Base-by-base conservation (phyloP, 2,797 vertebrate species). In the Gila robusta region DNA sequence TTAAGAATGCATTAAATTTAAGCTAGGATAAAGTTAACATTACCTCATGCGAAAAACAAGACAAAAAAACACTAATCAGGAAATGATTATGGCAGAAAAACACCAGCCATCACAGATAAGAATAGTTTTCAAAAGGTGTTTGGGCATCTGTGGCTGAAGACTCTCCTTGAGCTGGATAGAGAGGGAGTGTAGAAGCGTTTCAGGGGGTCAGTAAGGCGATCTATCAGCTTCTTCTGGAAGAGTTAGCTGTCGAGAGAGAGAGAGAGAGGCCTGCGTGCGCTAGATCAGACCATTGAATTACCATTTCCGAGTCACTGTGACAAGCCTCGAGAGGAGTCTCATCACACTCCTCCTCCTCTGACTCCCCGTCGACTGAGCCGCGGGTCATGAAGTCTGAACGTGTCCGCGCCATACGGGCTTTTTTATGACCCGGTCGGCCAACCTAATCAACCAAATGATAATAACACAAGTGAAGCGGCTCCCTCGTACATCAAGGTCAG, bases 261-360 rank as follows among this genome's bases (percentile, higher is more conserved):
- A 49, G 47, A 49, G 47, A 49, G 47, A 49, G 41, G 12, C 67
- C 81, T 72, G 78, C 37, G 56, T 77, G 76, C 26, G 17, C 74
- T 41, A 74, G 41, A 83, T 54, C 78, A 56, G 78, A 67, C 88
- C 85, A 0, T 78, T 87, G 59, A 91, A 96, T 99, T 99, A 99
- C 98, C 98, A 99, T 99, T 97, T 99, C 98, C 81, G 98, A 99
- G 97, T 99, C 98, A 98, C 98, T 99, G 97, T 99, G 97, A 97
- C 97, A 99, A 94, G 97, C 96, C 96, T 97, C 94, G 91, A 95
- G 95, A 93, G 93, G 94, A 94, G 94, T 93, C 95, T 95, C 89
- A 81, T 90, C 88, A 87, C 91, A 94, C 92, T 94, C 97, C 88
- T 98, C 98, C 94, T 99, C 98, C 93, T 99, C 98, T 81, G 97